Base-by-base conservation (phyloP, 1,140 invertebrate genomes). In the Diachasma alloeum region DNA sequence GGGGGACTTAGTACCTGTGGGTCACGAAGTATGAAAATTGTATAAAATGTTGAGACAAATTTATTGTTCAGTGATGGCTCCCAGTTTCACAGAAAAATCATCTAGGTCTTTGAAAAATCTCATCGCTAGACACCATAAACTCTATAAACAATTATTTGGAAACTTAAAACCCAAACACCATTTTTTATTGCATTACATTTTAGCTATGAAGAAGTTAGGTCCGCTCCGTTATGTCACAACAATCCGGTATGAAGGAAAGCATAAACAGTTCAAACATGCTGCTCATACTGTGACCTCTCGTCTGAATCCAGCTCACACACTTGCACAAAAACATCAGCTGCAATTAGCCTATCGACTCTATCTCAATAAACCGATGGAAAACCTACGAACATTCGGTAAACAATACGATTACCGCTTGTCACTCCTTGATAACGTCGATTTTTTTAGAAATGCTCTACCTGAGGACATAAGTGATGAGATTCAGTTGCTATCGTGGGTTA, bases 281-380 rank as follows among this genome's bases (percentile, higher is more conserved):
- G 74, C 73, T 8, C 74, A 80, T 66, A 63, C 74, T 39, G 73
- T 71, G 9, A 77, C 70, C n/a, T 81, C 80, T 36, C 77, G 79
- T 11, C 5, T 76, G 0, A 83, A 81, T 56, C n/a, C 68, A 48
- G 71, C 74, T 42, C 76, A 78, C 56, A 76, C 72, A 48, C 36
- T 82, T 66, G 77, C 79, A 31, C 68, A 78, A n/a, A 81, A 63
- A 73, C 77, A 83, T 68, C 82, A 83, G 70, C 44, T 83, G 10
- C 63, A 72, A 70, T 56, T 83, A 24, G 77, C 78, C 72, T 72
- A 76, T 53, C 22, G 66, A 75, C 77, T 82, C 63, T 72, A 80
- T 22, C 72, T 59, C 15, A 73, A 77, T 44, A 56, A 74, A 53
- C 26, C 42, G 11, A 36, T 75, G 39, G 22, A 22, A 2, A 31